These are phyloP conservation scores for Callithrix jacchus DNA, from an alignment of 2,113 vertebrate species.

Conservation along the genomic window DNA sequence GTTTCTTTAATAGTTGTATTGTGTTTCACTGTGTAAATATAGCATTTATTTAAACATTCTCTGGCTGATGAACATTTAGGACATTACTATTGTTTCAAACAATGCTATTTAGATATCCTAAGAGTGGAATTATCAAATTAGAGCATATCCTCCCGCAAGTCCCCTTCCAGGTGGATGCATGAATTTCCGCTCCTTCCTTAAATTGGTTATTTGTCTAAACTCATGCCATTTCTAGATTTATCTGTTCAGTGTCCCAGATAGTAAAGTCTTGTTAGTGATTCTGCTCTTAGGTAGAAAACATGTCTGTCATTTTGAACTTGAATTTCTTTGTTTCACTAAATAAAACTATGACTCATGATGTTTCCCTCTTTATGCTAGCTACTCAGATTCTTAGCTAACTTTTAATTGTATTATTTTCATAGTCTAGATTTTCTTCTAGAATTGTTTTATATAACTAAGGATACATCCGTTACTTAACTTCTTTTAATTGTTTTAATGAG, in stretches of 20 bases:
- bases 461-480: not conserved
- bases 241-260: not conserved
- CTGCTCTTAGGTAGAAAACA: not conserved
- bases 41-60: conserved; percentile 8
- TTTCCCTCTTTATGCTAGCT: conserved; percentile 12
- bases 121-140: not conserved
- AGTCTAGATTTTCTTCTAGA: conserved; percentile 29
- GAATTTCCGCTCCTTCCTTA: not conserved
- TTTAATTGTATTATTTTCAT: not conserved
- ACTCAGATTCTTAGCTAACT: not conserved
- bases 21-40: conserved; percentile 23
- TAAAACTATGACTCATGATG: not conserved
- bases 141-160: not conserved
- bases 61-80: not conserved
- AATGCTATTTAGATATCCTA: not conserved
- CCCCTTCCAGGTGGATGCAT: not conserved
- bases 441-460: not conserved
- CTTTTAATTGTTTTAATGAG: conserved; percentile 18
- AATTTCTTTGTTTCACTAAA: conserved; percentile 35
- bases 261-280: not conserved
- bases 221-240: not conserved
- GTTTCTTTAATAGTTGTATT: conserved; percentile 33
- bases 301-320: not conserved
- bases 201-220: not conserved
- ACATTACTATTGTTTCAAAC: not conserved